A percentile compares a stretch with the other conserved stretches of the same genome.
phyloP scores from a whole-genome alignment of 2,888 invertebrate species.

The Myathropa florea region DNA sequence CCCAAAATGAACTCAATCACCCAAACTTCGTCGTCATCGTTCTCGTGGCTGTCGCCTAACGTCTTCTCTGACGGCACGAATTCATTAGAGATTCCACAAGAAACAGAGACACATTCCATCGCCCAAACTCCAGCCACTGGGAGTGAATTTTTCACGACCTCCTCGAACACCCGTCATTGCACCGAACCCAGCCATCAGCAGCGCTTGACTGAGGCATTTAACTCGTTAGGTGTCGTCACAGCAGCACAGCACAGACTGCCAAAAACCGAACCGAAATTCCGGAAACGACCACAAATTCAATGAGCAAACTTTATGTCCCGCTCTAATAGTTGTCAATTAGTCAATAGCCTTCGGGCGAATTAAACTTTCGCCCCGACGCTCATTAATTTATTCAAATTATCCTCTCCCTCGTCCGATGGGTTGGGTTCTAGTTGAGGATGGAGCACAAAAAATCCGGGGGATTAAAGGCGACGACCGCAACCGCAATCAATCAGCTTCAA shows the following conservation, averaged over 20 bases:
- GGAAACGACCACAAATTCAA: constrained; percentile 65
- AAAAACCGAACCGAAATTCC: constrained; percentile 40
- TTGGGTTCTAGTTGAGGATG: background rate
- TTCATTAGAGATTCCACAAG: constrained; percentile 61
- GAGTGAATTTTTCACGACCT: constrained; percentile 37
- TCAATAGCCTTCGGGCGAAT: constrained; percentile 68
- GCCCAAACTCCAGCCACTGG: background rate
- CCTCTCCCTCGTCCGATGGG: constrained; percentile 6
- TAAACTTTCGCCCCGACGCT: constrained; percentile 63
- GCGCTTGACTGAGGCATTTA: constrained; percentile 21
- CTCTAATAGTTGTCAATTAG: constrained; percentile 71
- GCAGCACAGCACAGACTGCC: background rate
- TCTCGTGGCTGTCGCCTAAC: background rate
- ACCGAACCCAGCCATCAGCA: no score
- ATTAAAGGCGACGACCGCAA: constrained; percentile 16
- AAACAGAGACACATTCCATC: constrained; percentile 44
- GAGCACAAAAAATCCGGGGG: constrained; percentile 1
- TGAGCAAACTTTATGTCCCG: constrained; percentile 68
- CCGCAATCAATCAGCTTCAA: constrained; percentile 66
- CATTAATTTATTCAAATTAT: constrained; percentile 70
- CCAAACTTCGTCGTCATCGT: constrained; percentile 29
- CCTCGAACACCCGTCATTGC: constrained; percentile 6
- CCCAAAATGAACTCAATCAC: constrained; percentile 41
- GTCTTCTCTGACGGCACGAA: background rate
- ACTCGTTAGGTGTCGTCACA: constrained; percentile 50